phyloP scores from a whole-genome alignment of 53 echinoderm and acorn worm species.

The Arbacia lixula region DNA sequence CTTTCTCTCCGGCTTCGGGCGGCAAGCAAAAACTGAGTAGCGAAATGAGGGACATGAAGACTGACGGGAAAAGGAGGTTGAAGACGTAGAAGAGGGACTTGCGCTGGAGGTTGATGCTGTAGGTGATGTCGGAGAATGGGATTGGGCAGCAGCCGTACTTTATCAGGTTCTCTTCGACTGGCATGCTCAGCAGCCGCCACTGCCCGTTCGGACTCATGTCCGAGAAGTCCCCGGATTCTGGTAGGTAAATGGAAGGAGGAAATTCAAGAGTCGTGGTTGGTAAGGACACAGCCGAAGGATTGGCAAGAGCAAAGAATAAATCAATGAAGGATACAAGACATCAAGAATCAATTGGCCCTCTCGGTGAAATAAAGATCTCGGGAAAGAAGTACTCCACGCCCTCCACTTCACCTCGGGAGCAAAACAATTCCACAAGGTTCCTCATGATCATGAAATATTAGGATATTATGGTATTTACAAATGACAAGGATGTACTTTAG shows the following conservation, averaged over 20 bases:
- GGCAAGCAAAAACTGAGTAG: constrained; percentile 85
- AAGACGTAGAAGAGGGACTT: constrained; percentile 94
- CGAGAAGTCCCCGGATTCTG: constrained; percentile 79
- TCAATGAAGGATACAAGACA: no score
- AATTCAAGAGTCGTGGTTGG: no score
- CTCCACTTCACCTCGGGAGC: no score
- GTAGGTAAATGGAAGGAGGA: background rate
- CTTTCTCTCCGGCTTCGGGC: constrained; percentile 86
- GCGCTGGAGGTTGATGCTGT: constrained; percentile 66
- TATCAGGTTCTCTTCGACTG: constrained; percentile 71
- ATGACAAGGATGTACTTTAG: no score
- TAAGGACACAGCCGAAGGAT: no score
- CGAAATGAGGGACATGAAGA: constrained; percentile 85
- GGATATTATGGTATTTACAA: no score
- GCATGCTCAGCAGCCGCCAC: constrained; percentile 84
- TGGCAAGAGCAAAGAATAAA: no score
- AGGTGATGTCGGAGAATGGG: constrained; percentile 91
- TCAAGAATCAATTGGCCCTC: no score
- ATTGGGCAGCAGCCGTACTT: constrained; percentile 85
- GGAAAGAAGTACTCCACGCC: no score
- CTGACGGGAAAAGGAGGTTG: constrained; percentile 79
- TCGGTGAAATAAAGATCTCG: no score
- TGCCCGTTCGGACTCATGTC: constrained; percentile 86
- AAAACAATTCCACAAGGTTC: no score
- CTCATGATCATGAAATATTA: no score